Base-by-base conservation (phyloP, 2,888 invertebrate species). In the Boloria selene region DNA sequence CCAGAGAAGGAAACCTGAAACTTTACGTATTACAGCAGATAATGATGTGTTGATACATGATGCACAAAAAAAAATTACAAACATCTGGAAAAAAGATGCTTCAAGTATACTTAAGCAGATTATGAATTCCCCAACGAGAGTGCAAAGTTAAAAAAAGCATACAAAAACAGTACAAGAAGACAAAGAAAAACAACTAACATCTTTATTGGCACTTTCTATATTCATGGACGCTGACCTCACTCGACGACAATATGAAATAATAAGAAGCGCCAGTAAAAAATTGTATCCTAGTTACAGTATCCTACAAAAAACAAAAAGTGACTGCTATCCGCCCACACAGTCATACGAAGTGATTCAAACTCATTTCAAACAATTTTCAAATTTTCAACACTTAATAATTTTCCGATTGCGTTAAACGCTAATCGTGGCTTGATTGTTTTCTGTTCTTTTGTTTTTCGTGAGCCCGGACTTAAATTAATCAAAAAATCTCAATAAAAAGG, bases 1-100 rank as follows among this genome's bases (percentile, higher is more conserved):
- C 31, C 72, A 73, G 66, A 61, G 65, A 31, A 59, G 70, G 38
- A 70, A 73, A 70, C 72, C 71, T 56, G 64, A 70, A 60, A 68
- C 68, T 16, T 18, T 72, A 16, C 60, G 68, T 13, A 61, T 59
- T 56, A 59, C 44, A 52, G 18, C 52, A 13, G 59, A 59, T 42
- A 22, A 44, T 4, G 65, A 51, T 13, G 26, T 55, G 7, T 49
- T 56, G 22, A 22, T 16, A 44, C 63, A 49, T 56, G 63, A 51
- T 22, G 55, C 63, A 22, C 38, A 50, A 44, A 49, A 42, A n/a
- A 26, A 31, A 56, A 45, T 14, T 17, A 13, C 13, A 45, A 47
- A n/a, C 22, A 47, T 45, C 22, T 44, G 60, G 58, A 47, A 65
- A 65, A 26, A 18, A 31, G 49, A 59, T 18, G 54, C 47, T 14